phyloP scores from a whole-genome alignment of 2,113 vertebrate genomes.

The Hippopotamus amphibius region DNA sequence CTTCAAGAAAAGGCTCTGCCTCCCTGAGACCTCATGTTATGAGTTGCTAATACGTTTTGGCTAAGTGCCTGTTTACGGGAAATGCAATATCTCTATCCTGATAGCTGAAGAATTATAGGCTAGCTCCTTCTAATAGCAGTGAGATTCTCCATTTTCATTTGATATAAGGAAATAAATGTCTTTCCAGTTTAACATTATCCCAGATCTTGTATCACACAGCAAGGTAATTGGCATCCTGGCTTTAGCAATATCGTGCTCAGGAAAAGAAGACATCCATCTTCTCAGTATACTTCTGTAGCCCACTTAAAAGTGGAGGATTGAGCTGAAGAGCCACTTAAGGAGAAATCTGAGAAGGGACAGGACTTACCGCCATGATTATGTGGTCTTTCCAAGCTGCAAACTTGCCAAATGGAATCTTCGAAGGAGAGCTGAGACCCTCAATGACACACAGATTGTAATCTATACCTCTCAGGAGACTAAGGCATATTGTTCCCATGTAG shows the following conservation, averaged over 20 bases:
- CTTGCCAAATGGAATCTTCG: constrained; percentile 48
- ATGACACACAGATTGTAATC: neutral
- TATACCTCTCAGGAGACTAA: neutral
- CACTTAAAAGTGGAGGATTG: constrained; percentile 30
- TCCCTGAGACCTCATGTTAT: neutral
- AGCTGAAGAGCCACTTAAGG: constrained; percentile 7
- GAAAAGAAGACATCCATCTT: constrained; percentile 41
- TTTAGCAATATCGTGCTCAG: constrained; percentile 32
- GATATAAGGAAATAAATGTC: constrained; percentile 65
- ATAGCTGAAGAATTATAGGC: constrained; percentile 4
- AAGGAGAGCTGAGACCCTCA: constrained; percentile 16
- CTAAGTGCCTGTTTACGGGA: constrained; percentile 29
- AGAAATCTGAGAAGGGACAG: constrained; percentile 5
- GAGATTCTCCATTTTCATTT: constrained; percentile 53
- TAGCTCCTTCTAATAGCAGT: neutral
- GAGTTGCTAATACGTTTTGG: neutral
- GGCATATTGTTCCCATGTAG: neutral
- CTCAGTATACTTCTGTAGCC: constrained; percentile 11
- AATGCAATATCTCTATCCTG: neutral
- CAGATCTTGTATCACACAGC: neutral
- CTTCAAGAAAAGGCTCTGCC: neutral
- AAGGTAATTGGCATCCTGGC: constrained; percentile 3
- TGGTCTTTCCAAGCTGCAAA: neutral
- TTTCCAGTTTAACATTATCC: constrained; percentile 14
- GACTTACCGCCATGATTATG: neutral